These are phyloP conservation scores for Sphaerophoria taeniata DNA, from an alignment of 2,888 invertebrate genomes.

Conservation along the genomic window DNA sequence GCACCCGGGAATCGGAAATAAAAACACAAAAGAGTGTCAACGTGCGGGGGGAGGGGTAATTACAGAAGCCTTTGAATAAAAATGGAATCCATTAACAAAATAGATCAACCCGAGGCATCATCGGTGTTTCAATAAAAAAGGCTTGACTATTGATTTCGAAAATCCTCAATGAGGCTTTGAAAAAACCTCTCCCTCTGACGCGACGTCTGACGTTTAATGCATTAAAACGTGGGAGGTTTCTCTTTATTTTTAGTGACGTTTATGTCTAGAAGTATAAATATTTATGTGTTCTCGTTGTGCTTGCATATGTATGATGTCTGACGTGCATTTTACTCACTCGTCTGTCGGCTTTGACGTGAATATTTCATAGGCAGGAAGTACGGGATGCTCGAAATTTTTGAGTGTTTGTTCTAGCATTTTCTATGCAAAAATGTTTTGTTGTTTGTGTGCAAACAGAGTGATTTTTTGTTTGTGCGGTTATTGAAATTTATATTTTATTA, in stretches of 20 bases:
- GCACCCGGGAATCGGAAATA: background rate
- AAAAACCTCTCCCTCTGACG: too few species aligned
- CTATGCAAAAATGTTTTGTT: conserved; percentile 8
- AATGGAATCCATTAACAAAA: conserved; percentile 59
- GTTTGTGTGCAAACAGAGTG: background rate
- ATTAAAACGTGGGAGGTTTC: conserved; percentile 20
- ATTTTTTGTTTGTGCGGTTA: background rate
- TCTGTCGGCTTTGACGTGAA: background rate
- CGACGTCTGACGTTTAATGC: background rate
- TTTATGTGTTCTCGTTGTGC: background rate
- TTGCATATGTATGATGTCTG: background rate
- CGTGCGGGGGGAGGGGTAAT: background rate
- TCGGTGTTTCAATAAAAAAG: too few species aligned
- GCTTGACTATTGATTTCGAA: too few species aligned
- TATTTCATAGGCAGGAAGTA: conserved; percentile 38
- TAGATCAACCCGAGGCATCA: too few species aligned
- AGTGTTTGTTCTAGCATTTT: conserved; percentile 48
- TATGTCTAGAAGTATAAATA: background rate
- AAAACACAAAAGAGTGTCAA: background rate
- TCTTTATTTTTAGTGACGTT: conserved; percentile 18
- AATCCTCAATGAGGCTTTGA: too few species aligned
- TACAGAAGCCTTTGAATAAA: background rate
- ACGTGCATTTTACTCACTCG: background rate
- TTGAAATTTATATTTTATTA: background rate
- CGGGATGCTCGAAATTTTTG: conserved; percentile 48